Base-by-base conservation (phyloP, 2,797 vertebrate species). In the Pseudochromis fuscus region DNA sequence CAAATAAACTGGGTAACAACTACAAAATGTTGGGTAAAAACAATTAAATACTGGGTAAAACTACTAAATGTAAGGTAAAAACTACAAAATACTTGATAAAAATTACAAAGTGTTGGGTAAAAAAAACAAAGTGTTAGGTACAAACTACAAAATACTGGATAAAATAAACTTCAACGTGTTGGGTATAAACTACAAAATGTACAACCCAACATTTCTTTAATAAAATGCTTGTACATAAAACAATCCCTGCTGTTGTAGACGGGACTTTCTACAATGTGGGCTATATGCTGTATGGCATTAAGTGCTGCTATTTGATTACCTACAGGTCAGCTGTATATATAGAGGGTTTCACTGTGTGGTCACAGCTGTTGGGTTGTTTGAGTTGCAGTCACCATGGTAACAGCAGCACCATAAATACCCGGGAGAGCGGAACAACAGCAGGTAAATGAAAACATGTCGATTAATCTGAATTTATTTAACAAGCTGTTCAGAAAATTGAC, bases 361-460 rank as follows among this genome's bases (percentile, higher is more conserved):
- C 37, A 38, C 73, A 80, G 73, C 80, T 80, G 63, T 21, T 71
- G 57, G 53, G 27, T 33, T 46, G 27, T 50, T 48, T 76, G 42
- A 68, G 23, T 67, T 33, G 13, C 53, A 62, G 33, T 7, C 12
- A 4, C 24, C 15, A 10, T 23, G n/a, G n/a, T 21, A 44, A 38
- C 4, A 15, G 5, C 13, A 13, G 23, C 42, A 23, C 1, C 10
- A 4, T 45, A 21, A 12, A 4, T 23, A 49, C 30, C 15, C 0
- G 7, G 10, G 25, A 50, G 12, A 21, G 28, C 1, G 5, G 3
- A n/a, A 16, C 8, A 27, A 48, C 13, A 42, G 11, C 33, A 42
- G 33, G 40, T 9, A n/a, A 53, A 42, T 4, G 8, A 3, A 61
- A 59, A 11, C 44, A 19, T 49, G 30, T 33, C 10, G 58, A 27